Percentiles rank a stretch among this genome's conserved stretches.
These are phyloP conservation scores for Melanostoma scalare DNA, from an alignment of 2,888 invertebrate species.

Conservation along the genomic window DNA sequence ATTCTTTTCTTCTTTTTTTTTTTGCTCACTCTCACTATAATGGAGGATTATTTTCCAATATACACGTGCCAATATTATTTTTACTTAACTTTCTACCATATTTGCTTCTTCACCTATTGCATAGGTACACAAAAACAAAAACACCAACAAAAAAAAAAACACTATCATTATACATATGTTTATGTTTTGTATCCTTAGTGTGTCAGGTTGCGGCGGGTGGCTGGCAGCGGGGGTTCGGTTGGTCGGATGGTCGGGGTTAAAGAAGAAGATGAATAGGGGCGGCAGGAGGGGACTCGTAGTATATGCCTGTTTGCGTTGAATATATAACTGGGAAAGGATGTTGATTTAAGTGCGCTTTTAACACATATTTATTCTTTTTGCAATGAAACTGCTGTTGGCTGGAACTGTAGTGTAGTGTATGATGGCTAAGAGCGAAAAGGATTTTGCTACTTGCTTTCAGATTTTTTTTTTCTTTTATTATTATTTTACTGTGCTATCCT, in stretches of 20 bases:
- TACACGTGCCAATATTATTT: conserved; percentile 71
- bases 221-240: conserved; percentile 27
- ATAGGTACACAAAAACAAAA: conserved; percentile 58
- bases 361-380: conserved; percentile 69
- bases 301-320: conserved; percentile 56
- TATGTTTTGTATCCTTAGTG: conserved; percentile 69
- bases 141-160: conserved; percentile 46
- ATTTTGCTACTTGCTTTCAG: conserved; percentile 63
- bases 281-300: conserved; percentile 44
- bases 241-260: conserved; percentile 18
- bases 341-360: conserved; percentile 72
- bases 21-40: conserved; percentile 33
- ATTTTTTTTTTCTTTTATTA: conserved; percentile 31
- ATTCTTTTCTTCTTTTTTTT: conserved; percentile 13
- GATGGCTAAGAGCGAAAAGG: conserved; percentile 53
- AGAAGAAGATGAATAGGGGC: conserved; percentile 11
- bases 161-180: conserved; percentile 59
- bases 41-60: conserved; percentile 69
- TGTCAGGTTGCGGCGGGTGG: conserved; percentile 54
- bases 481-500: conserved; percentile 57
- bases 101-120: conserved; percentile 66
- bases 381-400: conserved; percentile 50
- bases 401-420: conserved; percentile 24
- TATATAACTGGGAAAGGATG: conserved; percentile 61
- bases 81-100: conserved; percentile 68